Conservation (phyloP, 2,888 invertebrate species). For the Dorcus hopei region DNA sequence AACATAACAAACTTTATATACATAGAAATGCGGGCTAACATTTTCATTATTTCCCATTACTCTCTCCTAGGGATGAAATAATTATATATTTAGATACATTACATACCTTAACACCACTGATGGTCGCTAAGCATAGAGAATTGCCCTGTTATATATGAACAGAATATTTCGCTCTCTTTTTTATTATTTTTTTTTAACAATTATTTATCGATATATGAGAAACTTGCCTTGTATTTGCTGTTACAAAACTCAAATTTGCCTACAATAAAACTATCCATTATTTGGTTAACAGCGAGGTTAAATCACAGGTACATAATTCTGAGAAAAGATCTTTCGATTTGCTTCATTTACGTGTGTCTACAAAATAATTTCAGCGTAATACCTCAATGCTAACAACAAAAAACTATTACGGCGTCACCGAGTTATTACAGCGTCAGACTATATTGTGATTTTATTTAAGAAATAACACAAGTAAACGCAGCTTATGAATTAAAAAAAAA, state of each 20-base stretch:
- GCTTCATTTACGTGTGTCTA: constrained; percentile 1
- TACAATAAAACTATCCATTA: constrained; percentile 34
- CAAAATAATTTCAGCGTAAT: no score
- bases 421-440: no score
- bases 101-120: constrained; percentile 18
- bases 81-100: constrained; percentile 4
- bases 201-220: constrained; percentile 20
- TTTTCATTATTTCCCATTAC: constrained; percentile 4
- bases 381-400: background rate
- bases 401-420: no score
- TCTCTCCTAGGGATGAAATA: constrained; percentile 2
- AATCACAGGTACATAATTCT: constrained; percentile 43
- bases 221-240: constrained; percentile 30
- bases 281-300: constrained; percentile 47
- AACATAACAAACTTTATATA: constrained; percentile 35
- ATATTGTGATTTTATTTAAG: no score
- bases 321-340: background rate
- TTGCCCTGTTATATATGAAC: constrained; percentile 43
- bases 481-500: no score
- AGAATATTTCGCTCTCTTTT: constrained; percentile 13
- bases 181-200: constrained; percentile 4
- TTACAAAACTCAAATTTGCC: constrained; percentile 2
- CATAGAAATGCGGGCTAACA: constrained; percentile 20
- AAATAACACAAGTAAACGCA: no score
- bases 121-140: constrained; percentile 45